Evolutionary conservation across 1,140 invertebrate genomes (phyloP), one percentile per base, ranked within the genome.

Genomic region (Heliconius congener): DNA sequence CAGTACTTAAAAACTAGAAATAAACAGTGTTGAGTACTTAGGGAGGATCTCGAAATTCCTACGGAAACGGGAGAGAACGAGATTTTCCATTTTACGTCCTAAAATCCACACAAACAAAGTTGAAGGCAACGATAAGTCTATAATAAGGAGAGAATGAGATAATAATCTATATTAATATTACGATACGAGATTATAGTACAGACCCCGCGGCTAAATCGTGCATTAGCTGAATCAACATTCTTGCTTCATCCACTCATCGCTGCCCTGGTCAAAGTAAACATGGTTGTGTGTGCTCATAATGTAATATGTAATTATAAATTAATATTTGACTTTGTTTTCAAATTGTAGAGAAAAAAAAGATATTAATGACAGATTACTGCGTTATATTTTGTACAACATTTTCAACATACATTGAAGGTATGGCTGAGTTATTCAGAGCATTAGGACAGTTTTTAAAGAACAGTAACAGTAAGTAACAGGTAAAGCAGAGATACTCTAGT

Each of bases 141-240:
- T 66, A 16, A 66, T 18, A 13, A 27, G 27, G 30, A 27, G 60
- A 30, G 13, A 30, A 30, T 27, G 9, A 66, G 27, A 66, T 30
- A 30, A 27, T 66, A 66, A 57, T 66, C 9, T 9, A 66, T 66
- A 16, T 1, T 66, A 18, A 30, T 66, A 66, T 27, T 66, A 66
- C 4, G 27, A 66, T 9, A 27, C 30, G 13, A 66, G 60, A 66
- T 27, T 66, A 30, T 13, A 27, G 60, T 87, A 89, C 86, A 77
- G 19, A 84, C 84, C 89, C 89, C 46, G 81, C 83, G 90, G 91
- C 86, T 92, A 92, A 90, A 89, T 93, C 91, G 88, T 92, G 90
- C 92, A 93, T 93, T 93, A 93, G 89, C 86, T 88, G 81, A 87
- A 88, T 90, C 82, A 91, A 93, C 88, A 93, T 78, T 77, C 83